Base-by-base conservation (phyloP, 2,113 vertebrate genomes). In the Oceanodroma tethys region DNA sequence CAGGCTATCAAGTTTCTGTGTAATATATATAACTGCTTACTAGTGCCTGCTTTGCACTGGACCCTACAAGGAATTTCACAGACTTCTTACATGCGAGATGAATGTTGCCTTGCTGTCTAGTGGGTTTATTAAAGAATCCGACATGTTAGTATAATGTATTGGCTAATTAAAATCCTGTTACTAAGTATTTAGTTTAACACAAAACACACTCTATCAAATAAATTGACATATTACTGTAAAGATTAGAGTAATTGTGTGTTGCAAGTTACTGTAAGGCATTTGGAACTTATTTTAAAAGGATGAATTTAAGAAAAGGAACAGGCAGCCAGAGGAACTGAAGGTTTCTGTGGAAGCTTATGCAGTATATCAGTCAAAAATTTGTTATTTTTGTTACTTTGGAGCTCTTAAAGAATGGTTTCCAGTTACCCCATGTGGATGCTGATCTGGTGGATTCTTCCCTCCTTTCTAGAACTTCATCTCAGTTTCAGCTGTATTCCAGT, bases 131-230 rank as follows among this genome's bases (percentile, higher is more conserved):
- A 79, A 87, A 85, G 73, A 86, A 72, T 80, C 36, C 53, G 53
- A 84, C 50, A n/a, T 43, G n/a, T 73, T 88, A 86, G 23, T 68
- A 53, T 88, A 84, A 95, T 62, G 16, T 70, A 92, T 70, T 81
- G 59, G 45, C 50, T 73, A 94, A 94, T 92, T 93, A 90, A 95
- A 93, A 70, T 88, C 34, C 45, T n/a, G 19, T 88, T 92, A 60
- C 58, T 4, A 94, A 58, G 42, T 80, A 75, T 76, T 82, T 83
- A 66, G 30, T 52, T 91, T 84, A 86, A 94, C 36, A 84, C n/a
- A 84, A 81, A 91, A 50, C 87, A 94, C 71, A 18, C n/a, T 94
- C 42, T 94, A 38, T 95, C n/a, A 93, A 67, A 78, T 86, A 74
- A 72, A 65, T 2, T 55, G 40, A 94, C 81, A 38, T 58, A 66